A percentile compares a stretch with the other conserved stretches of the same genome.
Conservation (phyloP, 2,113 vertebrate genomes). For the Ailuropoda melanoleuca region DNA sequence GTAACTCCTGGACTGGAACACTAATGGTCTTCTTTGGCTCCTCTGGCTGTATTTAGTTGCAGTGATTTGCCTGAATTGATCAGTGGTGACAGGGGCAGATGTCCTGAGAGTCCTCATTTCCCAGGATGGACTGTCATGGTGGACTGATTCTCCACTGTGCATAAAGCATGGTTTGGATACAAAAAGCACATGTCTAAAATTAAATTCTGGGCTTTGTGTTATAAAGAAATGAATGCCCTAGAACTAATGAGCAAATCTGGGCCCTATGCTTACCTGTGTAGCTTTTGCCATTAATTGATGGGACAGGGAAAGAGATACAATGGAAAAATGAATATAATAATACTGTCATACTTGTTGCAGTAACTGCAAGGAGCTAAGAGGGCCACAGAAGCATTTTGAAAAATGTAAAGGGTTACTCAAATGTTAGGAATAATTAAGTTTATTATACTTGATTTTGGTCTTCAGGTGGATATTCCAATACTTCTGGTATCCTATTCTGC, state of each 20-base stretch:
- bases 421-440: background rate
- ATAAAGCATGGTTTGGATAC: background rate
- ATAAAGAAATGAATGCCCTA: background rate
- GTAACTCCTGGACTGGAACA: background rate
- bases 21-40: constrained; percentile 14
- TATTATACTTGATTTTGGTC: background rate
- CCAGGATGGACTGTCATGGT: background rate
- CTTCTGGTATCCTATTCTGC: background rate
- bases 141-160: background rate
- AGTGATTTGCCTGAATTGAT: constrained; percentile 50
- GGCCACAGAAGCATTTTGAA: background rate
- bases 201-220: background rate
- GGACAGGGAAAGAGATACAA: background rate
- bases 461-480: background rate
- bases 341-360: background rate
- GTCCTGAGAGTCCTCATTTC: constrained; percentile 24
- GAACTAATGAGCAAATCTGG: constrained; percentile 10
- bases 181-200: constrained; percentile 6
- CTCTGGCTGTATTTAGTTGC: constrained; percentile 24
- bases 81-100: constrained; percentile 51
- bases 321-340: background rate
- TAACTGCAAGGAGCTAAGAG: background rate
- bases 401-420: background rate
- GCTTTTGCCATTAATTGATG: constrained; percentile 27
- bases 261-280: background rate